These are phyloP conservation scores for Acrobasis repandana DNA, from an alignment of 2,888 invertebrate species.

Conservation along the genomic window DNA sequence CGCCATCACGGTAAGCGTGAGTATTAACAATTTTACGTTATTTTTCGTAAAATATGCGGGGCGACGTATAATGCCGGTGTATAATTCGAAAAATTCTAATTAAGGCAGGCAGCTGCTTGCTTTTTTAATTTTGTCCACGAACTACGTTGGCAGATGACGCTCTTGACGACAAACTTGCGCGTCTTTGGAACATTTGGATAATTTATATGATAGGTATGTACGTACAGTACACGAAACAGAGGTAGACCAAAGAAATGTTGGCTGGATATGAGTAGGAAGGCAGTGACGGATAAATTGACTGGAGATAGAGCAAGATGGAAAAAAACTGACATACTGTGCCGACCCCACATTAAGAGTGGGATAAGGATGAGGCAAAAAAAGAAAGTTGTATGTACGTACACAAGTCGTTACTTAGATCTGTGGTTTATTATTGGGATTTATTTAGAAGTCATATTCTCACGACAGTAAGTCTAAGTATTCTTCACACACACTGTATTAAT, in stretches of 20 bases:
- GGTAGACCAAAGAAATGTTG: no score
- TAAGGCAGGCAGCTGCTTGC: conserved; percentile 72
- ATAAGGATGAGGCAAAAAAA: no score
- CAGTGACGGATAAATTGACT: no score
- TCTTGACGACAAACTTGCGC: conserved; percentile 60
- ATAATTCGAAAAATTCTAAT: conserved; percentile 80
- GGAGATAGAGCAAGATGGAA: no score
- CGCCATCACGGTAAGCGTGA: conserved; percentile 36
- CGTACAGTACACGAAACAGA: no score
- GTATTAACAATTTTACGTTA: conserved; percentile 50
- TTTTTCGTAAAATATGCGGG: conserved; percentile 43
- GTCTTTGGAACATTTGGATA: conserved; percentile 43
- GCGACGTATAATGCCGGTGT: conserved; percentile 51
- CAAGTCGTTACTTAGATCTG: background rate
- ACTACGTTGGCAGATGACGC: conserved; percentile 71
- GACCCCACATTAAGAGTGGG: no score
- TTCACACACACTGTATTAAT: no score
- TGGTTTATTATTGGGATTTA: background rate
- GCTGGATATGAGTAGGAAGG: no score
- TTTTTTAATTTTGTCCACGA: conserved; percentile 74
- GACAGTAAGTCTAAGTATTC: no score
- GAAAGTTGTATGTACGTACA: no score
- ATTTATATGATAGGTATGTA: conserved; percentile 24
- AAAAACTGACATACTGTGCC: no score
- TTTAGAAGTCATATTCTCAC: no score